Conservation (phyloP, 1,140 invertebrate species). For the Araneus ventricosus region DNA sequence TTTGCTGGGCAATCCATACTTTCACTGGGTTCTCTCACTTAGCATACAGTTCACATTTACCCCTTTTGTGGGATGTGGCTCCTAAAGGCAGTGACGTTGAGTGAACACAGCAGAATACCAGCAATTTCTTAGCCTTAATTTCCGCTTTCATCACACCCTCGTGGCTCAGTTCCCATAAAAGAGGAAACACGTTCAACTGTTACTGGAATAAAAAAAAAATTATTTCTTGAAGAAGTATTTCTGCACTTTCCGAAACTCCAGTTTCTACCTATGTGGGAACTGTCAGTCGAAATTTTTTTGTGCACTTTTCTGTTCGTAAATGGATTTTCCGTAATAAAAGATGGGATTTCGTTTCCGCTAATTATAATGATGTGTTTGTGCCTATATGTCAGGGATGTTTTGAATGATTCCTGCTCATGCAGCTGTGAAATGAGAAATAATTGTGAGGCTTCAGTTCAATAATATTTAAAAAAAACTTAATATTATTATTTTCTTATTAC, state of each 20-base stretch:
- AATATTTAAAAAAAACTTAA: too few species aligned
- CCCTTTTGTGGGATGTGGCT: not conserved
- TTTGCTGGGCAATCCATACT: not conserved
- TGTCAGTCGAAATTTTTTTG: not conserved
- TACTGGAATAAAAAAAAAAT: not conserved
- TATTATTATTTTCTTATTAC: too few species aligned
- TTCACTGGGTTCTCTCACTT: not conserved
- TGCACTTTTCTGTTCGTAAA: not conserved
- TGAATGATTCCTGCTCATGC: not conserved
- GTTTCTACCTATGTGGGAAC: not conserved
- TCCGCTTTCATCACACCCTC: not conserved
- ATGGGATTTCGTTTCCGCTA: not conserved
- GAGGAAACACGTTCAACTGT: not conserved
- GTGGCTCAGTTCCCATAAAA: not conserved
- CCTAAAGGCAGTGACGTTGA: not conserved
- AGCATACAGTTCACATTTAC: not conserved
- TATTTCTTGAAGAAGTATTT: not conserved
- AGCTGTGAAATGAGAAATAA: too few species aligned
- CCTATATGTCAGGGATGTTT: not conserved
- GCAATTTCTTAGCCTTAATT: conserved; percentile 30
- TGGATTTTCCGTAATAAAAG: not conserved
- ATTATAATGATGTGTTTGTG: not conserved
- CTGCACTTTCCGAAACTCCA: too few species aligned
- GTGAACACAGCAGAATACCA: not conserved
- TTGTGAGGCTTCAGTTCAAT: too few species aligned